Percentiles rank a stretch among this genome's conserved stretches.
These are phyloP conservation scores for Thryonomys swinderianus DNA, from an alignment of 2,113 vertebrate genomes.

Conservation along the genomic window DNA sequence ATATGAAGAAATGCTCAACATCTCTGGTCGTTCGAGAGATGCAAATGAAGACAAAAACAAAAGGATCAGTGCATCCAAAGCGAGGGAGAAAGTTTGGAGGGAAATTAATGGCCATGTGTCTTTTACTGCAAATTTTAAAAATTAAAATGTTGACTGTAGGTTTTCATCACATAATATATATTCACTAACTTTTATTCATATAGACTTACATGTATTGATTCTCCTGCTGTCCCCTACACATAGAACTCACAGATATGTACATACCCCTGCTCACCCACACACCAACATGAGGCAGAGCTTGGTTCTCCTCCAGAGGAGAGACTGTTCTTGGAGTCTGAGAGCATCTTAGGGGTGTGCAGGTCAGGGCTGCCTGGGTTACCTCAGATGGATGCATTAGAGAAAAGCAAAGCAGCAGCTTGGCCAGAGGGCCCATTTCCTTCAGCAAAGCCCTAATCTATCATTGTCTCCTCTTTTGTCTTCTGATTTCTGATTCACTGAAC, in stretches of 20 bases:
- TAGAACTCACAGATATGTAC: not conserved
- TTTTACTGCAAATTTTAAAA: not conserved
- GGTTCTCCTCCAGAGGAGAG: not conserved
- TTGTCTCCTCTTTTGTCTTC: constrained; percentile 19
- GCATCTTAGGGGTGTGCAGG: not conserved
- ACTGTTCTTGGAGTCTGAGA: not conserved
- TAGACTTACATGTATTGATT: not conserved
- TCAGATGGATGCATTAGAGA: not conserved
- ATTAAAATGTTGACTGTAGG: not conserved
- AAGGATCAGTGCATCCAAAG: not conserved
- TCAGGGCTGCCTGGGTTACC: not conserved
- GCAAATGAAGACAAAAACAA: not conserved
- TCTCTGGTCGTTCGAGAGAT: no score
- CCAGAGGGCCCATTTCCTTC: not conserved
- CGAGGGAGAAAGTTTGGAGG: not conserved
- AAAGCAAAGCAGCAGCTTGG: not conserved
- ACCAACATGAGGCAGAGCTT: not conserved
- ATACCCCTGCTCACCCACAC: no score
- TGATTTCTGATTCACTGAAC: constrained; percentile 60
- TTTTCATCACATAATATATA: not conserved
- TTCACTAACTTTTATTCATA: not conserved
- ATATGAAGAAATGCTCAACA: no score
- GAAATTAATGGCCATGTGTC: not conserved
- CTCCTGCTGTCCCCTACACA: not conserved
- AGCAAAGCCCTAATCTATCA: fast-evolving